Base-by-base conservation (phyloP, 2,797 vertebrate species). In the Oreochromis mossambicus region DNA sequence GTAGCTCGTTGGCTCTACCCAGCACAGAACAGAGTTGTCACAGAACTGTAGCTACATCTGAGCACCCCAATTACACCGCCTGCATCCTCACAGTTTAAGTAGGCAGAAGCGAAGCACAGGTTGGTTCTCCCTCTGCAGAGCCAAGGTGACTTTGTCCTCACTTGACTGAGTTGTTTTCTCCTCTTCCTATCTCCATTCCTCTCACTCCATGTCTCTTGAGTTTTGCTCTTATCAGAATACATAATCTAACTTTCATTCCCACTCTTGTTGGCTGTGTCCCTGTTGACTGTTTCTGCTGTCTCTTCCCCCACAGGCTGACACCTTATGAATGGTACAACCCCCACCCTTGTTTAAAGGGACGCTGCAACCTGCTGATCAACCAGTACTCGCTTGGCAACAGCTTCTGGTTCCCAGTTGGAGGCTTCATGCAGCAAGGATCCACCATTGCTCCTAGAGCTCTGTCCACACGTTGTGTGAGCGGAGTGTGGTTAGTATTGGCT, bases 281-380 rank as follows among this genome's bases (percentile, higher is more conserved):
- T 77, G 26, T 26, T 43, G 24, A 78, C 34, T 80, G 43, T 78
- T 34, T 55, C 34, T 81, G 70, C 58, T 79, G 38, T 79, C 41
- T 80, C 66, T 46, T 38, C 13, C 54, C 66, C 51, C 89, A 6
- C 91, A 99, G 98, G 87, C 83, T 99, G 94, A 99, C 98, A 0
- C 99, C 99, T 0, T 99, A 99, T 0, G 99, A 99, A 93, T 99
- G 99, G 99, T 99, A 99, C 96, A 99, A 98, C 92, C 98, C 99
- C 21, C 98, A 99, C 91, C 97, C 98, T 2, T 99, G 98, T 88
- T 96, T 98, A 1, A 98, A 98, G 90, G 98, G 98, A 38, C 97
- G 97, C 38, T 99, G 98, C 91, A 98, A 97, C 85, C 96, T 99
- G 48, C 96, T 99, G 34, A 98, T 99, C 90, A 99, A 99, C 89